Evolutionary conservation across 2,113 vertebrate genomes (phyloP), one percentile per base, ranked within the genome.

Genomic region (Pycnonotus jocosus): DNA sequence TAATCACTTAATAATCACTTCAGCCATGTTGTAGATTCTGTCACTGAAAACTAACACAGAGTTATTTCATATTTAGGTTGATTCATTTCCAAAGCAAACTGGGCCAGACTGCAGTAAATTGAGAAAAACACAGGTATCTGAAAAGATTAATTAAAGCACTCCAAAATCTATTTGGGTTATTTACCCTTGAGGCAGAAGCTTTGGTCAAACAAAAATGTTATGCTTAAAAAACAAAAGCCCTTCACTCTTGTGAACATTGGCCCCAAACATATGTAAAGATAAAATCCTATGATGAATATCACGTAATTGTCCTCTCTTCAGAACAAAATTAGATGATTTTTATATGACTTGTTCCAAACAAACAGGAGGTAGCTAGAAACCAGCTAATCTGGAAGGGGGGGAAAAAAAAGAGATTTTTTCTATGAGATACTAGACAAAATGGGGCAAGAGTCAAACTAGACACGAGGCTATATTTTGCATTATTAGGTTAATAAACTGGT

Each of bases 131-230:
- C 4, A 74, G 28, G 12, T 89, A 71, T 84, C 84, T 81, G 35
- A 86, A 91, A 91, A 92, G 44, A 94, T 47, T 74, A 86, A 94
- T 81, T 89, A 58, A 86, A 86, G 25, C 23, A 74, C 19, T 78
- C 86, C 25, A 70, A 70, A 84, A 73, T 42, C 64, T 84, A 30
- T 77, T 83, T 81, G 40, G 33, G 28, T 81, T 82, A 76, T 85
- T 76, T 90, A 74, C 56, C 7, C 15, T 76, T 78, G 25, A 80
- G 44, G 51, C 24, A 86, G 70, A 81, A 81, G 22, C 22, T 69
- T 10, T 69, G 37, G 37, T 37, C 45, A 93, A 90, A 83, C 17
- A 86, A 77, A 93, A 92, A 44, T 11, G 3, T 25, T 33, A 35
- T 28, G 9, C 30, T 53, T 77, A 53, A 70, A 86, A 91, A 81